Conservation (phyloP, 35 echinoderm and acorn worm species). For the Ophiothrix spiculata region DNA sequence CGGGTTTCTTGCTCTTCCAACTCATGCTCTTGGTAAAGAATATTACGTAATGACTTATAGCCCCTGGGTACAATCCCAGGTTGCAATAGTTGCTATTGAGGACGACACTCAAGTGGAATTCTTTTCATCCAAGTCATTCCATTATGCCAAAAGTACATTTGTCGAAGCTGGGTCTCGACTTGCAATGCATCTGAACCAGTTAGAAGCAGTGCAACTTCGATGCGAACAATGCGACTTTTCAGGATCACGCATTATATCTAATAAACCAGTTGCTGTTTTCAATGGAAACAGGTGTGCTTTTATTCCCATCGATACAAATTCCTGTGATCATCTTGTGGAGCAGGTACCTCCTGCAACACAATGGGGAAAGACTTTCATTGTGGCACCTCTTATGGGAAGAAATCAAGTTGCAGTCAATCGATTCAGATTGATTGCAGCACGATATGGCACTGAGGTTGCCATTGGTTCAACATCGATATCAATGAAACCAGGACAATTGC, state of each 20-base stretch:
- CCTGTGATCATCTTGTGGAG: slow-evolving; percentile 58
- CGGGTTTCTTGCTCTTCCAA: slow-evolving; percentile 50
- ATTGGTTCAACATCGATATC: neutral
- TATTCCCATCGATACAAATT: slow-evolving; percentile 1
- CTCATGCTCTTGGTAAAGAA: slow-evolving; percentile 24
- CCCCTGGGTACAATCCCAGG: slow-evolving; percentile 40
- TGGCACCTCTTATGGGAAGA: slow-evolving; percentile 19
- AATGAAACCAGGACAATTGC: neutral
- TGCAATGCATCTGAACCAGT: slow-evolving; percentile 16
- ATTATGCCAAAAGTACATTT: neutral
- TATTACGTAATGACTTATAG: slow-evolving; percentile 32
- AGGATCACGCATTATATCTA: slow-evolving; percentile 38
- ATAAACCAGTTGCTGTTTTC: slow-evolving; percentile 53
- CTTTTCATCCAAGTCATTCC: neutral
- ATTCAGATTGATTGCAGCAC: slow-evolving; percentile 22
- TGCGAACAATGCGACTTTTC: slow-evolving; percentile 19
- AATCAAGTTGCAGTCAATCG: neutral
- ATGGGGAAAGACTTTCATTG: slow-evolving; percentile 44
- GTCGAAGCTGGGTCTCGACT: slow-evolving; percentile 24
- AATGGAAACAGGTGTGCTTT: slow-evolving; percentile 36
- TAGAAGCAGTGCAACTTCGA: slow-evolving; percentile 37
- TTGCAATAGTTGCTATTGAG: slow-evolving; percentile 39
- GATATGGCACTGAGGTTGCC: slow-evolving; percentile 19
- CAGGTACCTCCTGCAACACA: slow-evolving; percentile 51
- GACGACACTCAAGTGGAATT: slow-evolving; percentile 35